phyloP scores from a whole-genome alignment of 2,888 invertebrate species.

The Oeneis ivallda region DNA sequence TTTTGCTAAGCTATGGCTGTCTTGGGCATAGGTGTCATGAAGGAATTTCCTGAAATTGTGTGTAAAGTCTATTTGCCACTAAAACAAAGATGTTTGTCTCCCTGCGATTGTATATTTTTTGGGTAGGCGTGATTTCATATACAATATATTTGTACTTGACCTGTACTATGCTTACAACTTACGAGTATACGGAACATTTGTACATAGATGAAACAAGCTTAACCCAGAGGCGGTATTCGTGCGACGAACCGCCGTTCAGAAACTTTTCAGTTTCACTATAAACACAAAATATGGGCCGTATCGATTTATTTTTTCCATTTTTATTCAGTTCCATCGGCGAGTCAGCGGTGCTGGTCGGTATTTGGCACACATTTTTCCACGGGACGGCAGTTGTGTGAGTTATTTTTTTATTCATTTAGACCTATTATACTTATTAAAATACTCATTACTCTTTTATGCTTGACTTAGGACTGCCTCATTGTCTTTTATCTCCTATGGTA shows the following conservation, averaged over 20 bases:
- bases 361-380: constrained; percentile 35
- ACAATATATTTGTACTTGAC: too few relatives aligned
- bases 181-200: constrained; percentile 8
- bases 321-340: constrained; percentile 35
- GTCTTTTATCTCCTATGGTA: too few relatives aligned
- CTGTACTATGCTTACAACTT: too few relatives aligned
- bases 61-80: too few relatives aligned
- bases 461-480: not conserved
- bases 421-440: too few relatives aligned
- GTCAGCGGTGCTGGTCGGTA: constrained; percentile 44
- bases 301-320: constrained; percentile 46
- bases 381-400: constrained; percentile 16
- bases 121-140: too few relatives aligned
- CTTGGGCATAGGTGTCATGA: too few relatives aligned
- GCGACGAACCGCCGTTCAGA: constrained; percentile 31
- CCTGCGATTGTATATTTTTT: too few relatives aligned
- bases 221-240: constrained; percentile 18
- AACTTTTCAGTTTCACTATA: constrained; percentile 41
- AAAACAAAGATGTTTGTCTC: too few relatives aligned
- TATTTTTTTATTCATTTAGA: constrained; percentile 19
- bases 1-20: not conserved
- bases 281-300: constrained; percentile 38
- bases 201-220: not conserved
- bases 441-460: not conserved
- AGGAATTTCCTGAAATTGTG: too few relatives aligned